Percentiles rank a stretch among this genome's conserved stretches.
These are phyloP conservation scores for Pollenia griseotomentosa DNA, from an alignment of 2,888 invertebrate genomes.

Conservation along the genomic window DNA sequence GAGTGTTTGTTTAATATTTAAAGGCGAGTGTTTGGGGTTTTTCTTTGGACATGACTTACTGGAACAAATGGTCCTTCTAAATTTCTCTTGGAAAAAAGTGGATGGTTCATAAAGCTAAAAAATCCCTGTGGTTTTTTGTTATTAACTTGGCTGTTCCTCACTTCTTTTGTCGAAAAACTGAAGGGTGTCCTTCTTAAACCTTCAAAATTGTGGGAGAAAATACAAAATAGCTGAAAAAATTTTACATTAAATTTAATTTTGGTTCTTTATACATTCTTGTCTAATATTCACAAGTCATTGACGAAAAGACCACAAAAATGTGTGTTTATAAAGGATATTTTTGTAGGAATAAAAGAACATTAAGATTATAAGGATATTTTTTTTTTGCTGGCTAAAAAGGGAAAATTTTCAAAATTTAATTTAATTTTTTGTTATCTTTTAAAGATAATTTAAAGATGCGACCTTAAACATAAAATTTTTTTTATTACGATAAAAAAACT, in stretches of 20 bases:
- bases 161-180: neutral
- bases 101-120: slow-evolving; percentile 9
- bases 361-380: slow-evolving; percentile 46
- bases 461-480: slow-evolving; percentile 52
- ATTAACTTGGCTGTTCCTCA: slow-evolving; percentile 2
- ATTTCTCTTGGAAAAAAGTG: neutral
- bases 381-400: slow-evolving; percentile 18
- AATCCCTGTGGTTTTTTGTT: slow-evolving; percentile 12
- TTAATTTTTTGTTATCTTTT: slow-evolving; percentile 41
- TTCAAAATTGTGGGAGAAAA: slow-evolving; percentile 5
- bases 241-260: slow-evolving; percentile 63
- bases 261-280: slow-evolving; percentile 32
- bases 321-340: slow-evolving; percentile 63
- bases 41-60: slow-evolving; percentile 38
- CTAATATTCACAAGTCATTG: slow-evolving; percentile 65
- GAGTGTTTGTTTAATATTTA: slow-evolving; percentile 81
- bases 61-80: neutral
- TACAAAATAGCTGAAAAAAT: slow-evolving; percentile 15
- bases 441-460: slow-evolving; percentile 50
- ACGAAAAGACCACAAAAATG: slow-evolving; percentile 68
- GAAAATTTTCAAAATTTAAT: slow-evolving; percentile 43
- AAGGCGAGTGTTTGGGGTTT: slow-evolving; percentile 68
- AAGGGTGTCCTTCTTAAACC: slow-evolving; percentile 59
- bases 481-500: slow-evolving; percentile 55
- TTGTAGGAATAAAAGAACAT: slow-evolving; percentile 35